Conservation (phyloP, 2,888 invertebrate genomes). For the Drosophila percnosoma region DNA sequence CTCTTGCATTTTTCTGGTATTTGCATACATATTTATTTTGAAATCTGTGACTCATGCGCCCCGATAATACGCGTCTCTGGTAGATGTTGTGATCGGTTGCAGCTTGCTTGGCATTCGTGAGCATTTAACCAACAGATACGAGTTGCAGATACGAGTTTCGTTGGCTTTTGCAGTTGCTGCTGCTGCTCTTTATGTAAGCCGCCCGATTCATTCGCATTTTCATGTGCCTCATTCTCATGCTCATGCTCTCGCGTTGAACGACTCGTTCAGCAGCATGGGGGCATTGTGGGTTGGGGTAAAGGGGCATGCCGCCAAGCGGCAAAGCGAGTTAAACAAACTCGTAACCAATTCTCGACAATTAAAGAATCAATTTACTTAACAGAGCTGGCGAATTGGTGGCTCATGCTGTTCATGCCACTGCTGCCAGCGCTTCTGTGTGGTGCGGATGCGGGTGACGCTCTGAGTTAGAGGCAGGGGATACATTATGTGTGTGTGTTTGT, state of each 20-base stretch:
- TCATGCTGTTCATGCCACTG: conserved; percentile 21
- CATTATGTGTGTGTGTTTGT: conserved; percentile 8
- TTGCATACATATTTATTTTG: conserved; percentile 70
- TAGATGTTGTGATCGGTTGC: conserved; percentile 10
- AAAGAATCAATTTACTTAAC: conserved; percentile 79
- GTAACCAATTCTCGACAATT: conserved; percentile 78
- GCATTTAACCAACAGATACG: conserved; percentile 29
- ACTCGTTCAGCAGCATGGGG: conserved; percentile 53
- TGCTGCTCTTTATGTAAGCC: conserved; percentile 42
- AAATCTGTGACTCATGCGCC: conserved; percentile 62
- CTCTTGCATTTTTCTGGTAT: conserved; percentile 29
- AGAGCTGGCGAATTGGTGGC: conserved; percentile 72
- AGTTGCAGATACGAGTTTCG: conserved; percentile 40
- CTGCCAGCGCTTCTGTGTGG: conserved; percentile 24
- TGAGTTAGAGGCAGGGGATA: conserved; percentile 29
- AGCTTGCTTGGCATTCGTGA: conserved; percentile 29
- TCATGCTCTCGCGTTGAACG: conserved; percentile 1
- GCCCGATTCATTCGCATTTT: conserved; percentile 44
- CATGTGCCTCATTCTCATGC: not conserved
- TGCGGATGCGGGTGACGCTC: conserved; percentile 53
- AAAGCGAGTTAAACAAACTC: conserved; percentile 75
- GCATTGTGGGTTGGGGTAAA: conserved; percentile 61
- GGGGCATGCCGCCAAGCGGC: conserved; percentile 49
- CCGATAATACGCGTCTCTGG: not conserved
- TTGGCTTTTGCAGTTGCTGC: conserved; percentile 2